These are phyloP conservation scores for Antheraea mylitta DNA, from an alignment of 1,140 invertebrate genomes.

Conservation along the genomic window DNA sequence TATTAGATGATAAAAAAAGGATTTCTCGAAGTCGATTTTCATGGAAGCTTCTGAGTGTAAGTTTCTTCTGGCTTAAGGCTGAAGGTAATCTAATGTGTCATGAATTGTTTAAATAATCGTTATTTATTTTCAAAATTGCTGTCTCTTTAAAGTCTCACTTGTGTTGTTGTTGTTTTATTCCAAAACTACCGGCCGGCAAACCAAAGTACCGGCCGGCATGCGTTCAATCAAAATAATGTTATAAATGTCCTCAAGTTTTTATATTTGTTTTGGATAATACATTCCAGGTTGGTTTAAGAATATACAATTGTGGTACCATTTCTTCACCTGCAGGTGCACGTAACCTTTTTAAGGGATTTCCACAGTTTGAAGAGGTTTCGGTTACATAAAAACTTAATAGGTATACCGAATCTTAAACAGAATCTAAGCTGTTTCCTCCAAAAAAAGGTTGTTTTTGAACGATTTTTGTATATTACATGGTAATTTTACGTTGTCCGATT, in stretches of 20 bases:
- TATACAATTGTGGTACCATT: too few species aligned
- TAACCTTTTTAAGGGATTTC: too few species aligned
- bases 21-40: not conserved
- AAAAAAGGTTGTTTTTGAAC: not conserved
- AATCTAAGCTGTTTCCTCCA: not conserved
- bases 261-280: too few species aligned
- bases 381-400: too few species aligned
- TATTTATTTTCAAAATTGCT: not conserved
- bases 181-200: constrained; percentile 32
- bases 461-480: not conserved
- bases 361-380: too few species aligned
- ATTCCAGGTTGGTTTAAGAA: too few species aligned
- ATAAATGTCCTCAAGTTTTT: not conserved
- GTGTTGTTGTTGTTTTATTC: constrained; percentile 6
- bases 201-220: constrained; percentile 18
- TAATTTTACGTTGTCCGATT: not conserved
- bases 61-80: not conserved
- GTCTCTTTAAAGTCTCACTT: not conserved
- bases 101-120: too few species aligned
- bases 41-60: not conserved
- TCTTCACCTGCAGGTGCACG: too few species aligned
- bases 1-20: constrained; percentile 12
- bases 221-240: not conserved
- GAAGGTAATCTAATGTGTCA: constrained; percentile 1
- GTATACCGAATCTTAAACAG: not conserved